phyloP scores from a whole-genome alignment of 2,113 vertebrate genomes.

The Phylloscopus trochiloides region DNA sequence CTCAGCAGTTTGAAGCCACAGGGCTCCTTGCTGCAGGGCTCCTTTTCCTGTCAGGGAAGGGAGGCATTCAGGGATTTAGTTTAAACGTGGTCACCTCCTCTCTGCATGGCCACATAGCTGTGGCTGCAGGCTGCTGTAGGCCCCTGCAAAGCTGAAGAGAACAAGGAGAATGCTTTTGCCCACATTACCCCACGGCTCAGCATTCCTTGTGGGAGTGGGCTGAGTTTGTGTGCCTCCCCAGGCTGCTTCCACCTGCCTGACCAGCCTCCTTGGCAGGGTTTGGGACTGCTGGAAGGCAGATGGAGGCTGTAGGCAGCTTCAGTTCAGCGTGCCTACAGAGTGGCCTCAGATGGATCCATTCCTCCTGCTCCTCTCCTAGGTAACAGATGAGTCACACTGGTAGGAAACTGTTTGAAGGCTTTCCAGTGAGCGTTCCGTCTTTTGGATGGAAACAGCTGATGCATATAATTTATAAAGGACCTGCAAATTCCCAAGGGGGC shows the following conservation, averaged over 20 bases:
- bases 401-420: slow-evolving; percentile 17
- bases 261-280: background rate
- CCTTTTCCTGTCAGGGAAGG: background rate
- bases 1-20: background rate
- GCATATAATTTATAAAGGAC: background rate
- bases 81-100: background rate
- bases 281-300: slow-evolving; percentile 20
- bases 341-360: slow-evolving; percentile 4
- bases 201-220: background rate
- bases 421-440: background rate
- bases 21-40: background rate
- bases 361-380: slow-evolving; percentile 47
- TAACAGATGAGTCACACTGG: slow-evolving; percentile 39
- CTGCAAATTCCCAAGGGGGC: background rate
- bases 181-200: background rate
- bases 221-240: background rate
- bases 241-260: background rate
- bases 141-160: background rate
- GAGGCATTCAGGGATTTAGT: background rate
- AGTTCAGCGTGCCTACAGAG: background rate
- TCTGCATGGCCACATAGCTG: background rate
- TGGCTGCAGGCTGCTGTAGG: background rate
- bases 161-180: background rate
- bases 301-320: slow-evolving; percentile 47
- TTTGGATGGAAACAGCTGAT: slow-evolving; percentile 1